A percentile compares a stretch with the other conserved stretches of the same genome.
These are phyloP conservation scores for Glossosoma conforme DNA, from an alignment of 1,140 invertebrate genomes.

Conservation along the genomic window DNA sequence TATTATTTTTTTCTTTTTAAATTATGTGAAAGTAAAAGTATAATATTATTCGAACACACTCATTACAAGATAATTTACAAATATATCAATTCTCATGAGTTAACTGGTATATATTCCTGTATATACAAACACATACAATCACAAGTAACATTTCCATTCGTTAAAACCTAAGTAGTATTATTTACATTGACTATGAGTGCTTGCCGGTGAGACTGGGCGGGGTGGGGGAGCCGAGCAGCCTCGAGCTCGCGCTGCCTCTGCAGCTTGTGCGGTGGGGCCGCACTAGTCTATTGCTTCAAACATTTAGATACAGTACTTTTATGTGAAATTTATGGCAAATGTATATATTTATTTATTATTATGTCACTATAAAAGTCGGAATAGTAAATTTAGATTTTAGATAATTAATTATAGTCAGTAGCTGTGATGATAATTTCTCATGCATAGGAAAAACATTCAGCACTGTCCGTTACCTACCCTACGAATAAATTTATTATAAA, in stretches of 20 bases:
- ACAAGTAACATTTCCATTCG: conserved; percentile 36
- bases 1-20: conserved; percentile 38
- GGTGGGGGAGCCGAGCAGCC: background rate
- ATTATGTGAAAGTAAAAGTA: conserved; percentile 50
- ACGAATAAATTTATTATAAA: conserved; percentile 30
- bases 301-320: conserved; percentile 15
- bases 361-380: conserved; percentile 28
- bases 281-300: conserved; percentile 30
- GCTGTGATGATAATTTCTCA: conserved; percentile 21
- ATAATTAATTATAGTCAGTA: conserved; percentile 23
- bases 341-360: conserved; percentile 17
- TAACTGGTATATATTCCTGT: conserved; percentile 48
- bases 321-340: conserved; percentile 22
- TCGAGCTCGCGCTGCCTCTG: background rate
- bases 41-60: conserved; percentile 43
- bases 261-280: conserved; percentile 7
- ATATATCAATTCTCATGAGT: conserved; percentile 49
- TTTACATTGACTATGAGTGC: conserved; percentile 50
- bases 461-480: conserved; percentile 23
- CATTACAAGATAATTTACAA: conserved; percentile 50
- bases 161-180: conserved; percentile 44
- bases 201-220: too few relatives aligned
- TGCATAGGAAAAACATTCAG: conserved; percentile 27
- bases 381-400: conserved; percentile 25
- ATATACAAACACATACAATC: conserved; percentile 50